Percentiles rank a stretch among this genome's conserved stretches.
Evolutionary conservation across 1,140 invertebrate genomes (phyloP).

Genomic region (Arion vulgaris): DNA sequence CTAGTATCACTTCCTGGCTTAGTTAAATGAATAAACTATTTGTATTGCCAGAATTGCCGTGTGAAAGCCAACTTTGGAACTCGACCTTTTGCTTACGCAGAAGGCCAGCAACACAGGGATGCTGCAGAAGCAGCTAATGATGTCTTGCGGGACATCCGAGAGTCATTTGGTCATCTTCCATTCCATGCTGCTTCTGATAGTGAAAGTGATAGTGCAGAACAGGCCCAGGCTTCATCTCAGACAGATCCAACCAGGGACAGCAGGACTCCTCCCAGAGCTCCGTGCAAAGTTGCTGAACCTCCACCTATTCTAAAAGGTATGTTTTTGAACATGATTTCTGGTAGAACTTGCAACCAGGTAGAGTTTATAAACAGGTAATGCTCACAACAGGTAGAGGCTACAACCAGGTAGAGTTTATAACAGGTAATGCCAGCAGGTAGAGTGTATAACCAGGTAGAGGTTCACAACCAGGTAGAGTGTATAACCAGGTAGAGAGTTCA

Average conservation of each 20-base stretch:
- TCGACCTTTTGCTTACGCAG: conserved; percentile 69
- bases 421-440: no score
- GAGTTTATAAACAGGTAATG: no score
- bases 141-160: conserved; percentile 65
- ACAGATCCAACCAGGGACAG: conserved; percentile 40
- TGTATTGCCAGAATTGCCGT: conserved; percentile 59
- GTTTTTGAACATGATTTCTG: background rate
- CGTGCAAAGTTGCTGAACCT: conserved; percentile 60
- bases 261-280: conserved; percentile 53
- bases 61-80: conserved; percentile 72
- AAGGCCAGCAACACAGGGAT: conserved; percentile 68
- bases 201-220: conserved; percentile 62
- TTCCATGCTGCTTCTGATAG: conserved; percentile 67
- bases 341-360: no score
- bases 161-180: conserved; percentile 67
- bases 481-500: no score
- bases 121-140: conserved; percentile 67
- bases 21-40: background rate
- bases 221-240: conserved; percentile 28
- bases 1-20: no score
- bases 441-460: no score
- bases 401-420: no score
- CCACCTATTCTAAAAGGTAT: conserved; percentile 65
- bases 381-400: no score
- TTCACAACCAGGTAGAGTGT: no score